A percentile compares a stretch with the other conserved stretches of the same genome.
phyloP scores from a whole-genome alignment of 1,140 invertebrate genomes.

The Physella acuta region DNA sequence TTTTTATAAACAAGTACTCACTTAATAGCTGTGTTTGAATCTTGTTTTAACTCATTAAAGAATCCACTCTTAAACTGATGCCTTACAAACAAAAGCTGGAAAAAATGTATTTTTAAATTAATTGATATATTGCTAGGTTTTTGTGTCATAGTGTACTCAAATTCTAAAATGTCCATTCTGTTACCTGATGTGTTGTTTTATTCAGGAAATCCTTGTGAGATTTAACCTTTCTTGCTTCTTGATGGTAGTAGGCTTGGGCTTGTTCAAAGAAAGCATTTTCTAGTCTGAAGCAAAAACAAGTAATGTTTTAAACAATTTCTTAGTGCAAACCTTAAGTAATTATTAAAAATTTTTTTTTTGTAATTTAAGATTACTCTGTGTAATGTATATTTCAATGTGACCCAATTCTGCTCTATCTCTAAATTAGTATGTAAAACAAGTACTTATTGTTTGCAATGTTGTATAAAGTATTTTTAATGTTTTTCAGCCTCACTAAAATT shows the following conservation, averaged over 20 bases:
- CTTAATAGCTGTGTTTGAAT: constrained; percentile 85
- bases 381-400: no score
- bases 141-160: neutral
- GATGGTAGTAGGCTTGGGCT: constrained; percentile 87
- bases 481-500: no score
- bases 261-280: constrained; percentile 93
- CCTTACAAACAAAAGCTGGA: constrained; percentile 80
- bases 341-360: no score
- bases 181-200: constrained; percentile 81
- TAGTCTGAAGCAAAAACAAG: constrained; percentile 64
- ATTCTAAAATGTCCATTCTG: neutral
- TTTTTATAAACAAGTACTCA: no score
- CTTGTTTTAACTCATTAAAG: constrained; percentile 89
- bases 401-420: no score
- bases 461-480: no score
- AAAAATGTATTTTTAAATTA: constrained; percentile 15
- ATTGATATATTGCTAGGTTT: neutral
- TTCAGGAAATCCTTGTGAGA: constrained; percentile 87
- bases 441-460: no score
- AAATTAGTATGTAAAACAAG: no score
- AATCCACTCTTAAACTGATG: constrained; percentile 98
- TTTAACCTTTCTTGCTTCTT: constrained; percentile 83
- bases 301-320: no score
- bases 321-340: no score
- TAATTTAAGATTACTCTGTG: no score